These are phyloP conservation scores for Artibeus lituratus DNA, from an alignment of 2,797 vertebrate species.

Conservation along the genomic window DNA sequence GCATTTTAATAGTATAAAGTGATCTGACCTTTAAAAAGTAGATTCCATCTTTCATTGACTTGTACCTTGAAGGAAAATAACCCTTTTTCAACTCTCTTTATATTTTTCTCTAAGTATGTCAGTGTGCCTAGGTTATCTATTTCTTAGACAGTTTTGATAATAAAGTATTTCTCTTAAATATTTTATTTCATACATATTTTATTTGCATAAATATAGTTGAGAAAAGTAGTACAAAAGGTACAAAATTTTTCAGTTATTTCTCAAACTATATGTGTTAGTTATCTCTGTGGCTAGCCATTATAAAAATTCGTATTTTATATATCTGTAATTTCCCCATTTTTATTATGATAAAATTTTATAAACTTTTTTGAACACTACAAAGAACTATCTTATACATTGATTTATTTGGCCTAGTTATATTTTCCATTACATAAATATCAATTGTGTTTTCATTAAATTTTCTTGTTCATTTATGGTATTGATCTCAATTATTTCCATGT, in stretches of 20 bases:
- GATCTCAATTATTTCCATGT: background rate
- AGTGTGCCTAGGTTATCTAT: background rate
- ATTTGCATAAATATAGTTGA: background rate
- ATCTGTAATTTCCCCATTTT: background rate
- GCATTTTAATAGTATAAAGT: background rate
- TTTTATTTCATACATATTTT: background rate
- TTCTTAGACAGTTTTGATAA: background rate
- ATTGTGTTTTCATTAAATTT: background rate
- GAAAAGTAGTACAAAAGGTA: background rate
- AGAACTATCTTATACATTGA: background rate
- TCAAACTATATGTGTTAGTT: background rate
- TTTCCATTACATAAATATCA: background rate
- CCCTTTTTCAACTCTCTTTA: background rate
- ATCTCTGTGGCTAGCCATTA: background rate
- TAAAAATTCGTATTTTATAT: background rate
- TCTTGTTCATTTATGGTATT: background rate
- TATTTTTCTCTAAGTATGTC: background rate
- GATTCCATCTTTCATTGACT: background rate
- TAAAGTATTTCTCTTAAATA: background rate
- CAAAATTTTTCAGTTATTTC: background rate
- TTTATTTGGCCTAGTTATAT: background rate
- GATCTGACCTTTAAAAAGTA: background rate
- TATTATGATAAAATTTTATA: background rate
- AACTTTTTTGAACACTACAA: background rate
- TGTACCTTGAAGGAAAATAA: background rate